phyloP scores from a whole-genome alignment of 1,140 invertebrate species.

The Drosophila equinoxialis region DNA sequence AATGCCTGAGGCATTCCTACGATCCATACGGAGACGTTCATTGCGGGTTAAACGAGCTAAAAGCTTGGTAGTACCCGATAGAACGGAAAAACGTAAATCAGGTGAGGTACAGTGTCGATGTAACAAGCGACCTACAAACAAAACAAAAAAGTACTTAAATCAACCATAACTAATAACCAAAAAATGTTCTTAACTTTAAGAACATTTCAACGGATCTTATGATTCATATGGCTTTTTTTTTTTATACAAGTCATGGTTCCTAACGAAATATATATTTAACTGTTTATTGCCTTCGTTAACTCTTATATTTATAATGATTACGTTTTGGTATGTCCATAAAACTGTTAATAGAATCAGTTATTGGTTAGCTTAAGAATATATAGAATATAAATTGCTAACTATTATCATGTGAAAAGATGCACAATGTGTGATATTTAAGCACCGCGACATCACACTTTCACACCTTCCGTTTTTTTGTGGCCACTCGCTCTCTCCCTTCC shows the following conservation, averaged over 20 bases:
- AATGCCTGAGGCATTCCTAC: conserved; percentile 87
- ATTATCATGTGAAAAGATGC: conserved; percentile 1
- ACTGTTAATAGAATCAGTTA: neutral
- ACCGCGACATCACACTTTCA: neutral
- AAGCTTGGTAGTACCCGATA: conserved; percentile 86
- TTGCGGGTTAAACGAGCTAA: conserved; percentile 88
- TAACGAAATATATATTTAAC: neutral
- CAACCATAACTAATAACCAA: no score
- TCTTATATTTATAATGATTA: neutral
- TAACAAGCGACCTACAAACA: conserved; percentile 47
- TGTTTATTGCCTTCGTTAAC: neutral
- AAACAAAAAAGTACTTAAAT: no score
- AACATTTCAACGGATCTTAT: neutral
- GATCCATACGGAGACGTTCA: conserved; percentile 87
- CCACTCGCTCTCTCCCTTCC: neutral
- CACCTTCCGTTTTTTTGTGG: neutral
- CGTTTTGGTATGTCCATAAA: neutral
- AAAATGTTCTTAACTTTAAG: neutral
- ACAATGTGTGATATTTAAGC: neutral
- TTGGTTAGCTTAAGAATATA: neutral
- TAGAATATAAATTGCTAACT: neutral
- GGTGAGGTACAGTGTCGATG: conserved; percentile 86
- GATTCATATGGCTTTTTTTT: neutral
- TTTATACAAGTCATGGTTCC: neutral
- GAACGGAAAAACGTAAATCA: conserved; percentile 88